Percentiles rank a stretch among this genome's conserved stretches.
These are phyloP conservation scores for Adelognathus sp. DNA, from an alignment of 2,888 invertebrate genomes.

Conservation along the genomic window DNA sequence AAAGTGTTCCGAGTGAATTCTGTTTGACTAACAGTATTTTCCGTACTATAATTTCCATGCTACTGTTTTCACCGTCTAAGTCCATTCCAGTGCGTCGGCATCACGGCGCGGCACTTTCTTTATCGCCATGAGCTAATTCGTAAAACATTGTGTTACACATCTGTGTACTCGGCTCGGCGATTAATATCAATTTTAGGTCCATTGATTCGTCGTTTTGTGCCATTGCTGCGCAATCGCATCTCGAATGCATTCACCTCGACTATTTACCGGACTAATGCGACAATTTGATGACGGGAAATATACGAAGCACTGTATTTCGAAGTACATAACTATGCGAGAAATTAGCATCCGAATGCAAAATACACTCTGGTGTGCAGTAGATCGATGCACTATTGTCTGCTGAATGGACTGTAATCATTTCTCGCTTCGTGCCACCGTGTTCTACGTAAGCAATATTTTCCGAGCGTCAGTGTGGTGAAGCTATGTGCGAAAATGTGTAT, in stretches of 20 bases:
- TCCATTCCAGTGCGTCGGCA: neutral
- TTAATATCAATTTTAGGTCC: constrained; percentile 1
- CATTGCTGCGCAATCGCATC: neutral
- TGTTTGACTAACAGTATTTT: constrained; percentile 12
- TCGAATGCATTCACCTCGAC: neutral
- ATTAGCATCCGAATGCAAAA: neutral
- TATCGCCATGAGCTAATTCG: constrained; percentile 24
- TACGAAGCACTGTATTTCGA: neutral
- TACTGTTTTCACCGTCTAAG: neutral
- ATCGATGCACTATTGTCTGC: constrained; percentile 47
- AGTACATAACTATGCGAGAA: constrained; percentile 2
- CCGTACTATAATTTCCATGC: constrained; percentile 9
- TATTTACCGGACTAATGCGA: neutral
- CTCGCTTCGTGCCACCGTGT: constrained; percentile 10
- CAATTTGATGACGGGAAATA: constrained; percentile 7
- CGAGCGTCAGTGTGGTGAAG: no score
- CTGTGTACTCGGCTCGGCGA: neutral
- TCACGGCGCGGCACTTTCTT: constrained; percentile 25
- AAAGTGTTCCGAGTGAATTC: neutral
- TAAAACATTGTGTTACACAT: constrained; percentile 1
- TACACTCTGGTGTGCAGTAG: neutral
- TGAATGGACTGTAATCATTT: constrained; percentile 19
- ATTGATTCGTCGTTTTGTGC: neutral
- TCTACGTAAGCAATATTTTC: no score
- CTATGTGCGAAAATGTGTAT: no score